Conservation (phyloP, 92 coral and sea anemone genomes). For the Palythoa grandiflora region DNA sequence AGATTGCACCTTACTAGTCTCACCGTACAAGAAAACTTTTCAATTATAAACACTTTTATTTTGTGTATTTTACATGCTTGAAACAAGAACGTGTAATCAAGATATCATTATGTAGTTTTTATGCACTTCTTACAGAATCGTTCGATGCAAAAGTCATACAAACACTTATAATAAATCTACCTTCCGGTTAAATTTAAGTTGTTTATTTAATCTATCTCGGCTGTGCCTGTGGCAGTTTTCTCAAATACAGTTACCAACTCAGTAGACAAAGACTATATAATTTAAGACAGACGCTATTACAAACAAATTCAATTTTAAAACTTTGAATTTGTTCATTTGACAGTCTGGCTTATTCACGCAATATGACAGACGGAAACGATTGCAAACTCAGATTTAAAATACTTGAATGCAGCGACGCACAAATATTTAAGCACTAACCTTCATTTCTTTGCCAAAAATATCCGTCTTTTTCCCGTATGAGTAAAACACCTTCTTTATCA, state of each 20-base stretch:
- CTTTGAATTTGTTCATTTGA: constrained; percentile 4
- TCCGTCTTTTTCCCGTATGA: constrained; percentile 95
- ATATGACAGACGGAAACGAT: constrained; percentile 20
- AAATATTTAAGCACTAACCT: constrained; percentile 62
- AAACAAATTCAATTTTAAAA: too few species aligned
- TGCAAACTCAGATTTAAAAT: background rate
- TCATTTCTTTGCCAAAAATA: constrained; percentile 95
- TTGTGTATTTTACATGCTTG: too few species aligned
- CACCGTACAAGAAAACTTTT: too few species aligned
- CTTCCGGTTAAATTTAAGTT: background rate
- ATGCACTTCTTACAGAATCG: background rate
- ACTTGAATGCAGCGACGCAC: background rate
- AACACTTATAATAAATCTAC: background rate
- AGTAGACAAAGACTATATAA: background rate
- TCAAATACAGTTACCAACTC: background rate
- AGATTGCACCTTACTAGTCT: too few species aligned
- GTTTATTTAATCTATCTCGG: background rate
- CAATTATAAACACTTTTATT: too few species aligned
- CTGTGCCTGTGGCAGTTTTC: background rate
- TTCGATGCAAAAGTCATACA: background rate
- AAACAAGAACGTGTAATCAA: too few species aligned
- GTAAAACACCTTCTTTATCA: constrained; percentile 92
- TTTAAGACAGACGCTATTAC: background rate
- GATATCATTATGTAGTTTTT: too few species aligned
- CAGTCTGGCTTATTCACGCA: background rate